phyloP scores from a whole-genome alignment of 2,113 vertebrate genomes.

The rat (Rattus norvegicus) region DNA sequence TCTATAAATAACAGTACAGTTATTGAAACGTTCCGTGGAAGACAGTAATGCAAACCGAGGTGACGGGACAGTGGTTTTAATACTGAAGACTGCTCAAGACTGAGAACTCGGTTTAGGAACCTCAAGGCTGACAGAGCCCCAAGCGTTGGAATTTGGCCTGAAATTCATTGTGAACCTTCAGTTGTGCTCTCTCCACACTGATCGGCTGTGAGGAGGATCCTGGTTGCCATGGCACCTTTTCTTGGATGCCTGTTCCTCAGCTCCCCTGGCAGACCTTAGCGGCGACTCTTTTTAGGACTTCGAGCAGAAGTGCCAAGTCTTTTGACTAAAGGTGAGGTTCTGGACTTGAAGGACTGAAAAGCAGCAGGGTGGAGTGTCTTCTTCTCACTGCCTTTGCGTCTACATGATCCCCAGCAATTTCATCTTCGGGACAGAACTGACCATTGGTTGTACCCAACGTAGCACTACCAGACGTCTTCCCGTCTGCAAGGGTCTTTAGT shows the following conservation, averaged over 20 bases:
- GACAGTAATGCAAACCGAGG: conserved; percentile 89
- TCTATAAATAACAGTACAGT: conserved; percentile 97
- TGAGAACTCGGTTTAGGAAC: conserved; percentile 78
- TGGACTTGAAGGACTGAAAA: conserved; percentile 48
- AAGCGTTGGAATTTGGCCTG: conserved; percentile 67
- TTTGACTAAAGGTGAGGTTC: conserved; percentile 59
- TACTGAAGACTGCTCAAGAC: conserved; percentile 88
- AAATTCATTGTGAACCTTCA: conserved; percentile 80
- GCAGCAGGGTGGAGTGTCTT: conserved; percentile 63
- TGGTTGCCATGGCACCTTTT: conserved; percentile 6
- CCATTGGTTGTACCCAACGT: conserved; percentile 63
- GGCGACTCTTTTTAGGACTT: conserved; percentile 46
- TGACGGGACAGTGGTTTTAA: conserved; percentile 88
- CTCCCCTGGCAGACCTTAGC: conserved; percentile 4
- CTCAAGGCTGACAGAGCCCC: conserved; percentile 73
- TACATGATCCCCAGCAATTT: conserved; percentile 60
- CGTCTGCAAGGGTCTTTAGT: conserved; percentile 63
- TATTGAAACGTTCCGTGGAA: conserved; percentile 93
- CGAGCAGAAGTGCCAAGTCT: conserved; percentile 41
- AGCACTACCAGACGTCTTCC: conserved; percentile 78
- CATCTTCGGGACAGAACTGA: conserved; percentile 61
- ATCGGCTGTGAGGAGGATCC: background rate
- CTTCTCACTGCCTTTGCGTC: conserved; percentile 71
- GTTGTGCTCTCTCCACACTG: conserved; percentile 4
- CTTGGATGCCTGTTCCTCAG: background rate